These are phyloP conservation scores for Heterohyrax brucei DNA, from an alignment of 2,797 vertebrate genomes.

Conservation along the genomic window DNA sequence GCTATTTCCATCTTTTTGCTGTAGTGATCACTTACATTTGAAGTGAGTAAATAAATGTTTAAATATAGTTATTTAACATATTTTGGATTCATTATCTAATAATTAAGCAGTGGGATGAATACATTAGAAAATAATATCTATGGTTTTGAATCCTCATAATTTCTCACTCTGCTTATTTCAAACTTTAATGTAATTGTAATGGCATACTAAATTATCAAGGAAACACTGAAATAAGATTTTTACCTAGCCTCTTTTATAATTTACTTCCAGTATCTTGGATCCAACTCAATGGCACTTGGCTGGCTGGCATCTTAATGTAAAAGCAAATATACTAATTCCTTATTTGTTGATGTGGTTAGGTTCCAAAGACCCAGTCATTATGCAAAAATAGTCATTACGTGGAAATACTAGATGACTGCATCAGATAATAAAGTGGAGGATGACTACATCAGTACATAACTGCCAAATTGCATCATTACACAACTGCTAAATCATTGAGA, in stretches of 20 bases:
- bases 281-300: too few species aligned
- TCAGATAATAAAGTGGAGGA: too few species aligned
- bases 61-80: neutral
- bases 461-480: too few species aligned
- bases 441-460: too few species aligned
- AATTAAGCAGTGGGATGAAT: neutral
- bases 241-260: neutral
- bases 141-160: neutral
- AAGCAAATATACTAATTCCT: neutral
- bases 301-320: neutral
- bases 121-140: neutral
- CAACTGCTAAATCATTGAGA: too few species aligned
- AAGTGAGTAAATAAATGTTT: neutral
- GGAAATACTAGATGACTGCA: too few species aligned
- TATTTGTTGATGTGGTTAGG: too few species aligned
- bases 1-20: too few species aligned
- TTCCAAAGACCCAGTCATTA: too few species aligned
- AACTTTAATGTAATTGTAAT: neutral
- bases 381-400: too few species aligned
- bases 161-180: neutral
- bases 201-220: neutral
- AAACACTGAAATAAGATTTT: neutral
- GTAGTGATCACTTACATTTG: neutral
- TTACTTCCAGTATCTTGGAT: neutral
- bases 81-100: neutral